Evolutionary conservation across 2,113 vertebrate species (phyloP).

Genomic region (Aix galericulata): DNA sequence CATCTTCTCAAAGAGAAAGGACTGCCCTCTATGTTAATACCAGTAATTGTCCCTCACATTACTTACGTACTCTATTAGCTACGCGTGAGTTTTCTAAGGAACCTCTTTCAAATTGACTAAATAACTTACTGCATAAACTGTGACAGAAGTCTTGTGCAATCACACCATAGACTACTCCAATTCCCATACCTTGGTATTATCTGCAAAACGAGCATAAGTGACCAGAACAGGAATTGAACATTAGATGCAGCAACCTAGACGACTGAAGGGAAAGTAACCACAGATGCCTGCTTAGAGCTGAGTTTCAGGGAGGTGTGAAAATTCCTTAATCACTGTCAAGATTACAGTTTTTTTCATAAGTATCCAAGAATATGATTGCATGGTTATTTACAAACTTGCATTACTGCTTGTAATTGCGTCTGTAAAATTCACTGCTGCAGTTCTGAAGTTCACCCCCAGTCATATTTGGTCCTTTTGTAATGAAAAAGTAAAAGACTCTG

Average conservation of each 20-base stretch:
- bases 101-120: neutral
- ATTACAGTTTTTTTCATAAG: neutral
- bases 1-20: neutral
- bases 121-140: fast-evolving
- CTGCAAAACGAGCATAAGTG: fast-evolving
- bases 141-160: neutral
- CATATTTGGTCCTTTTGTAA: neutral
- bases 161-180: fast-evolving
- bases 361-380: neutral
- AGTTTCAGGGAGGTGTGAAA: neutral
- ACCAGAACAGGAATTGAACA: neutral
- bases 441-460: neutral
- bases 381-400: neutral
- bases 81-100: neutral
- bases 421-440: neutral
- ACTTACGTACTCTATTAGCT: fast-evolving
- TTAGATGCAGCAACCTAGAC: neutral
- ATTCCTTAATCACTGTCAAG: neutral
- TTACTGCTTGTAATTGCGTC: neutral
- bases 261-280: neutral
- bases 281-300: neutral
- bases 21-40: neutral
- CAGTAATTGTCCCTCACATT: neutral
- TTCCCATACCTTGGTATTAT: neutral
- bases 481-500: neutral